Evolutionary conservation across 2,888 invertebrate species (phyloP).

Genomic region (Seira musarum): DNA sequence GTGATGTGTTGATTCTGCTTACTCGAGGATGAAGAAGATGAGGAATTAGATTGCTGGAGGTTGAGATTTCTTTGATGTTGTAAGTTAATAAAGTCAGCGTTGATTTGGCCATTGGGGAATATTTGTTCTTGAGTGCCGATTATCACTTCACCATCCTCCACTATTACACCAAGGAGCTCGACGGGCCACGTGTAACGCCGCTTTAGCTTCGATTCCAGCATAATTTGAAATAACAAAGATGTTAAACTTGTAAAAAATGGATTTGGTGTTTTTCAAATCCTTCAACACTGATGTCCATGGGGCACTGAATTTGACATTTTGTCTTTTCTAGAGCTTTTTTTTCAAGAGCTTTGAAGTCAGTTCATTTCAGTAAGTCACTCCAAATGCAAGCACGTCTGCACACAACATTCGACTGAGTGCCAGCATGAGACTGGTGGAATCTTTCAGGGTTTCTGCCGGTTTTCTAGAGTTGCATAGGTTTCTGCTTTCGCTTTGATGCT

Average conservation of each 20-base stretch:
- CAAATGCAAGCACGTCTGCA: not conserved
- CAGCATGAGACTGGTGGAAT: conserved; percentile 35
- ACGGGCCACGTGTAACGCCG: conserved; percentile 64
- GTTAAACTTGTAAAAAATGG: not conserved
- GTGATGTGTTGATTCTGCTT: no score
- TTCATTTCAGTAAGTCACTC: not conserved
- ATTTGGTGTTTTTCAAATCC: not conserved
- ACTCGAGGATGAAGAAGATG: no score
- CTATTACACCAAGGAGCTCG: conserved; percentile 58
- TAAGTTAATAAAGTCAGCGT: conserved; percentile 38
- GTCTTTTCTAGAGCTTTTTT: not conserved
- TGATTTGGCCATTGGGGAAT: conserved; percentile 46
- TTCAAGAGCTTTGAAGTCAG: not conserved
- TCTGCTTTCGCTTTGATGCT: no score
- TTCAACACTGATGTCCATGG: not conserved
- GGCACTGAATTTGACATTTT: not conserved
- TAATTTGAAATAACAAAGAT: conserved; percentile 20
- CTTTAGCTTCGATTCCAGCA: conserved; percentile 62
- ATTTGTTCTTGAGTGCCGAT: conserved; percentile 47
- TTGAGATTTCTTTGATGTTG: conserved; percentile 40
- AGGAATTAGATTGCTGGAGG: no score
- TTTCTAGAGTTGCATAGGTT: no score
- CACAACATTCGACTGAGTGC: conserved; percentile 27
- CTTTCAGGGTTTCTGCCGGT: conserved; percentile 27
- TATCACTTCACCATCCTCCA: conserved; percentile 48